These are phyloP conservation scores for Ophion costatus DNA, from an alignment of 2,888 invertebrate genomes.

Conservation along the genomic window DNA sequence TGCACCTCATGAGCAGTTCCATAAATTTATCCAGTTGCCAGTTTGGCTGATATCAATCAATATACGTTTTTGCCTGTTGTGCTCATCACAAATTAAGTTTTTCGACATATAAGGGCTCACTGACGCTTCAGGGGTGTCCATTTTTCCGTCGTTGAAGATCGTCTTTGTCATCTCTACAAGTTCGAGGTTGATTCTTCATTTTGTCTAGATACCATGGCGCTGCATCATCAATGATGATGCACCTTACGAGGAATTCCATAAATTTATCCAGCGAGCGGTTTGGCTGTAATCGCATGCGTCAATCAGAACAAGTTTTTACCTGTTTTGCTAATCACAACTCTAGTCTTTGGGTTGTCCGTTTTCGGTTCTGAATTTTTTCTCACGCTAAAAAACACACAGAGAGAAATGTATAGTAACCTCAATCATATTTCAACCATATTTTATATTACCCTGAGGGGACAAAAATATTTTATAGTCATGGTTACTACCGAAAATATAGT, in stretches of 20 bases:
- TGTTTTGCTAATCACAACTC: not conserved
- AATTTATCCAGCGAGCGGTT: not conserved
- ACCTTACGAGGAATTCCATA: not conserved
- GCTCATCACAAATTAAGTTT: not conserved
- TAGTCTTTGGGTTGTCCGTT: not conserved
- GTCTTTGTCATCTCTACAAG: not conserved
- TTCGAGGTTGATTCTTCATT: not conserved
- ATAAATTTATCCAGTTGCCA: conserved; percentile 2
- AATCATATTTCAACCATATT: too few species aligned
- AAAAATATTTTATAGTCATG: too few species aligned
- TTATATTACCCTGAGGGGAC: too few species aligned
- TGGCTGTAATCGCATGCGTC: not conserved
- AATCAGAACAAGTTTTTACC: not conserved
- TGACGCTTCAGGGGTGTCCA: not conserved
- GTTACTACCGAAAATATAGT: too few species aligned
- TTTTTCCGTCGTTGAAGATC: not conserved
- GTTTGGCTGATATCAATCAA: not conserved
- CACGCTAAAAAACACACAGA: too few species aligned
- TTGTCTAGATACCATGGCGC: not conserved
- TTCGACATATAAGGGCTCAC: not conserved
- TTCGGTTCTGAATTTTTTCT: not conserved
- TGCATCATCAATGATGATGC: not conserved
- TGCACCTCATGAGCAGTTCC: conserved; percentile 26
- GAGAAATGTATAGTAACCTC: too few species aligned
- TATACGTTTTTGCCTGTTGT: not conserved